These are phyloP conservation scores for Drosophila punjabiensis DNA, from an alignment of 1,140 invertebrate genomes.

Conservation along the genomic window DNA sequence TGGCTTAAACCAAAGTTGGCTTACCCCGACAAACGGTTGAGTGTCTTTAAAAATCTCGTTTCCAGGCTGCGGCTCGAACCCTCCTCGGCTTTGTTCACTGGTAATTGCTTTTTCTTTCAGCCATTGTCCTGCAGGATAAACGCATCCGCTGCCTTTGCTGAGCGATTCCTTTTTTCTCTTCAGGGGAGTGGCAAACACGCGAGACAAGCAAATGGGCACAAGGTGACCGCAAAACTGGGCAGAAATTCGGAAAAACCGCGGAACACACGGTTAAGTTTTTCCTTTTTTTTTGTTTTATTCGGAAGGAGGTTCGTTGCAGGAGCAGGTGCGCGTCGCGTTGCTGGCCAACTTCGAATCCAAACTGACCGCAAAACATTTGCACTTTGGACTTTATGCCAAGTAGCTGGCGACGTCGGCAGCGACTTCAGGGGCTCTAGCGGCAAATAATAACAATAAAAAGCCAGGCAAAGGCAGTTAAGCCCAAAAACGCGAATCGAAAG, in stretches of 20 bases:
- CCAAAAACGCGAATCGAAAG: conserved; percentile 64
- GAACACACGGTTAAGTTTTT: conserved; percentile 2
- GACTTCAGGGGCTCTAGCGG: conserved; percentile 40
- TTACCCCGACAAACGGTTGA: conserved; percentile 35
- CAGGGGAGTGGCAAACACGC: conserved; percentile 18
- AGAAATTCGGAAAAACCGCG: conserved; percentile 31
- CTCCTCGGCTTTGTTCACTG: conserved; percentile 42
- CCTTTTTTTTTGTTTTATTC: background rate
- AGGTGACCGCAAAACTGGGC: conserved; percentile 24
- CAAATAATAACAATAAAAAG: conserved; percentile 79
- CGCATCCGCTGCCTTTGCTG: conserved; percentile 26
- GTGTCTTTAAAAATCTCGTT: conserved; percentile 43
- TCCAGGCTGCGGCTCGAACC: conserved; percentile 13
- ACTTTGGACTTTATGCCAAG: conserved; percentile 77
- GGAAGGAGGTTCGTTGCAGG: conserved; percentile 10
- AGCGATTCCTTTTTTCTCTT: conserved; percentile 7
- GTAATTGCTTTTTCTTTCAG: conserved; percentile 56
- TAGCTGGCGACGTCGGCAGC: conserved; percentile 52
- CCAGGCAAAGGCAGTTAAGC: conserved; percentile 64
- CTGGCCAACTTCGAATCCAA: conserved; percentile 78
- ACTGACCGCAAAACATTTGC: conserved; percentile 83
- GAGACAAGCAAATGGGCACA: conserved; percentile 34
- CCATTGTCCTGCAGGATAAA: conserved; percentile 44
- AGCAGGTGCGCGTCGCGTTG: conserved; percentile 69
- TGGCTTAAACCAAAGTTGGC: conserved; percentile 22